phyloP scores from a whole-genome alignment of 2,113 vertebrate species.

The Odocoileus hemionus region DNA sequence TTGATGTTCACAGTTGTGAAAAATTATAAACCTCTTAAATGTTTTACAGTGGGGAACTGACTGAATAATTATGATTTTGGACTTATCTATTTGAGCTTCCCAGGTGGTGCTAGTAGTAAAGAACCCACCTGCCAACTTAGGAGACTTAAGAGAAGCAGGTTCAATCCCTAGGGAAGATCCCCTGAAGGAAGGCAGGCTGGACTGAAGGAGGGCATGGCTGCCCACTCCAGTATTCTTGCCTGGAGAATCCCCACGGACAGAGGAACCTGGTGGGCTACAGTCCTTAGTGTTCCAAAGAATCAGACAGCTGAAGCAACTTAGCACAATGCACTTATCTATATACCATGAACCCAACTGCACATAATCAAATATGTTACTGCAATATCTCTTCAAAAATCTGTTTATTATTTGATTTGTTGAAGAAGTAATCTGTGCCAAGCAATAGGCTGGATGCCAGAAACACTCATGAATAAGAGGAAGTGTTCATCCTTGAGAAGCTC shows the following conservation, averaged over 20 bases:
- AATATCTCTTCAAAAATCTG: background rate
- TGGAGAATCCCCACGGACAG: background rate
- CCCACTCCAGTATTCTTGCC: background rate
- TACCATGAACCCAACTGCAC: background rate
- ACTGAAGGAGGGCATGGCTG: background rate
- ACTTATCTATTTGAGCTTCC: background rate
- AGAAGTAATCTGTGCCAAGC: background rate
- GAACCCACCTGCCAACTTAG: background rate
- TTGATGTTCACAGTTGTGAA: background rate
- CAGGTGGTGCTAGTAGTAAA: background rate
- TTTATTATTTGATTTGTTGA: background rate
- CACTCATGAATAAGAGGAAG: background rate
- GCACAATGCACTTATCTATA: background rate
- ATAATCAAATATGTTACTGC: too few species aligned
- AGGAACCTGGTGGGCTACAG: background rate
- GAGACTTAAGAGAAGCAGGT: background rate
- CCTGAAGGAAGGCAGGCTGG: background rate
- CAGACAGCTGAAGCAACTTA: background rate
- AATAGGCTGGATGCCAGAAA: background rate
- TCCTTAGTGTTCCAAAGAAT: background rate
- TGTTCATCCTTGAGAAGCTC: fast-evolving
- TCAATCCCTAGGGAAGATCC: background rate
- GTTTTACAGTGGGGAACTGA: too few species aligned
- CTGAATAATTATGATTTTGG: background rate
- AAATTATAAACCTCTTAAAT: background rate